phyloP scores from a whole-genome alignment of 2,113 vertebrate genomes.

The Solenodon paradoxus region DNA sequence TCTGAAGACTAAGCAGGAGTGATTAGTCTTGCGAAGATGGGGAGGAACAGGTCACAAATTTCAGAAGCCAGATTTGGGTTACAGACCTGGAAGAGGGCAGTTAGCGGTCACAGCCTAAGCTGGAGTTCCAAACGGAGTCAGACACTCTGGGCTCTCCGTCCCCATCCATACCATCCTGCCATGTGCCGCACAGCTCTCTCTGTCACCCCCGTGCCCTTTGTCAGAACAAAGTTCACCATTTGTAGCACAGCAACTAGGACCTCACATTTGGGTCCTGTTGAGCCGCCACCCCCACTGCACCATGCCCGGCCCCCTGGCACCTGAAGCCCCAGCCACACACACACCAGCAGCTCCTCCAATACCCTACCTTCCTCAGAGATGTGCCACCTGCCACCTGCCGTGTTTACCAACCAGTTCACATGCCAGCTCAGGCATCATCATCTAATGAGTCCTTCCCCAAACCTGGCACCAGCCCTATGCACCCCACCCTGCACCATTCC shows the following conservation, averaged over 20 bases:
- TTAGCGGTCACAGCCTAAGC: too few species aligned
- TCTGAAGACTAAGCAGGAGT: too few species aligned
- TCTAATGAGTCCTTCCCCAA: neutral
- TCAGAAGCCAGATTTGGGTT: too few species aligned
- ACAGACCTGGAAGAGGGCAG: too few species aligned
- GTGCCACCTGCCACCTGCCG: neutral
- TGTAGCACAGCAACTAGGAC: neutral
- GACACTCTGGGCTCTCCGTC: too few species aligned
- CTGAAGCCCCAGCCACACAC: neutral
- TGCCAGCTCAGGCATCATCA: neutral
- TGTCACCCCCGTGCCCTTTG: neutral
- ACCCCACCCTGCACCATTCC: neutral
- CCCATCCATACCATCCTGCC: too few species aligned
- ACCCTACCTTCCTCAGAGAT: too few species aligned
- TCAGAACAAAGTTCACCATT: neutral
- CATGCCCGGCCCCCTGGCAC: too few species aligned
- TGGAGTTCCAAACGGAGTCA: too few species aligned
- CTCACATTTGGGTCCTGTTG: neutral
- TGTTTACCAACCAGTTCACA: neutral
- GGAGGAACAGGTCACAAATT: too few species aligned
- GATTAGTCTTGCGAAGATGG: too few species aligned
- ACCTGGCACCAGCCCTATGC: fast-evolving
- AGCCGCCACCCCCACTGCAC: neutral
- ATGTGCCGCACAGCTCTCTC: neutral
- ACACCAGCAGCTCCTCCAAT: neutral